A percentile compares a stretch with the other conserved stretches of the same genome.
Conservation (phyloP, 2,888 invertebrate species). For the Papilio protenor region DNA sequence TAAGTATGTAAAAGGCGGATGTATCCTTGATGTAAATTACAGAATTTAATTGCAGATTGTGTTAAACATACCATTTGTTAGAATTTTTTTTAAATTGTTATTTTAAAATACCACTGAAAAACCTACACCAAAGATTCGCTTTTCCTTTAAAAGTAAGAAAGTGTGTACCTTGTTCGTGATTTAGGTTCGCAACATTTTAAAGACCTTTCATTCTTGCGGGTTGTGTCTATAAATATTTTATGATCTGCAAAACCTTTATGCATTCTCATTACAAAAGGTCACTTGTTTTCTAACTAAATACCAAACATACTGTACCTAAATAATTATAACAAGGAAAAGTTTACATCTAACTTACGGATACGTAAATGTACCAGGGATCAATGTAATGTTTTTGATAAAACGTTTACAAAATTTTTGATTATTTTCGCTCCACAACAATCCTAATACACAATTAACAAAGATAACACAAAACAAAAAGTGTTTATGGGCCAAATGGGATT, state of each 20-base stretch:
- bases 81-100: neutral
- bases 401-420: no score
- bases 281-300: conserved; percentile 21
- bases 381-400: no score
- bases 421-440: no score
- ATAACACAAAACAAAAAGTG: neutral
- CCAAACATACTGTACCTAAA: conserved; percentile 5
- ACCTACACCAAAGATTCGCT: neutral
- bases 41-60: no score
- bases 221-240: conserved; percentile 36
- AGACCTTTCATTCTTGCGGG: conserved; percentile 32
- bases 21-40: neutral
- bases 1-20: neutral
- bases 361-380: no score
- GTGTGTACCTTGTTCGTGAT: neutral
- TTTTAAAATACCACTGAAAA: neutral
- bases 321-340: neutral
- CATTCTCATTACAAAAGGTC: conserved; percentile 26
- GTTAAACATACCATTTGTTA: no score
- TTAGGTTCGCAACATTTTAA: conserved; percentile 27
- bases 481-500: neutral
- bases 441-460: neutral
- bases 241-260: conserved; percentile 23
- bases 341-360: neutral
- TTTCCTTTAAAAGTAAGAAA: neutral